Conservation (phyloP, 1,140 invertebrate genomes). For the Sycobia sp. region DNA sequence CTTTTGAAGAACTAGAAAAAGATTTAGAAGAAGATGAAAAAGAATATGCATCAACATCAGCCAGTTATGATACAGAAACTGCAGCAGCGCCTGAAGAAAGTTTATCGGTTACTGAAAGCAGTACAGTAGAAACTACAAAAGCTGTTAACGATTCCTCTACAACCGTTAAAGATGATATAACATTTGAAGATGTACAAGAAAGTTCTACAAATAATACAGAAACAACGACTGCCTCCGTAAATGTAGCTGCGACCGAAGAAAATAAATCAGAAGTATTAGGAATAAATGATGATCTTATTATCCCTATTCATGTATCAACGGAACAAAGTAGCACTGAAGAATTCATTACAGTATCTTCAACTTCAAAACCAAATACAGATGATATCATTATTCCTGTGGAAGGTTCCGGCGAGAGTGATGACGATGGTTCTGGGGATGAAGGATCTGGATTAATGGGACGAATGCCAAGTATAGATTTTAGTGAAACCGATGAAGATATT, state of each 20-base stretch:
- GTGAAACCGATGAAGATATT: conserved; percentile 37
- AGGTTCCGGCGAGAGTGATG: conserved; percentile 47
- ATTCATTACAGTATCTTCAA: background rate
- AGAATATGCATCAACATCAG: background rate
- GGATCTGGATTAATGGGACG: conserved; percentile 45
- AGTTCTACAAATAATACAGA: background rate
- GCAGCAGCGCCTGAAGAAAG: background rate
- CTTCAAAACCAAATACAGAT: background rate
- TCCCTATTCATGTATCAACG: background rate
- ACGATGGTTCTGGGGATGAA: conserved; percentile 52
- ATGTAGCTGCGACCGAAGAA: background rate
- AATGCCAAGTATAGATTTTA: conserved; percentile 40
- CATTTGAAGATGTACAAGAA: conserved; percentile 18
- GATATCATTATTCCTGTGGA: conserved; percentile 2
- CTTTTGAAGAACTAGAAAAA: conserved; percentile 27
- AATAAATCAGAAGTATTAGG: conserved; percentile 6
- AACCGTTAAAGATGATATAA: conserved; percentile 12
- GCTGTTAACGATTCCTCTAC: background rate
- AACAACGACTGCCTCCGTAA: background rate
- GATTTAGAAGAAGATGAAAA: background rate
- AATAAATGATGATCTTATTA: conserved; percentile 22
- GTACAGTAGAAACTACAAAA: background rate
- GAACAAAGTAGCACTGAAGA: background rate
- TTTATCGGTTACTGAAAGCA: background rate
- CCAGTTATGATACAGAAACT: background rate